Evolutionary conservation across 2,888 invertebrate species (phyloP).

Genomic region (Trissolcus japonicus): DNA sequence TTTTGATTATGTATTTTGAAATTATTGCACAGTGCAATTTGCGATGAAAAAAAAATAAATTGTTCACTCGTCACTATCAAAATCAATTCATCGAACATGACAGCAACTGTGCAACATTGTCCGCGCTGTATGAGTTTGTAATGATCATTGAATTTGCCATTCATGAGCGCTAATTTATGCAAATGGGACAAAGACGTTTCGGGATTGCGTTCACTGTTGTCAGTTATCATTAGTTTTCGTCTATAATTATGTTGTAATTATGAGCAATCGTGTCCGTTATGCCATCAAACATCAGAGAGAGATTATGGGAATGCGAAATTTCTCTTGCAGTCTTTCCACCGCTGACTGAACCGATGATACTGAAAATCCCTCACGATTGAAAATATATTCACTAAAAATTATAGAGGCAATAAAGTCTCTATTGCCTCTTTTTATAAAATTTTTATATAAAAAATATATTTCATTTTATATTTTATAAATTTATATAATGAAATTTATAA

Average conservation of each 20-base stretch:
- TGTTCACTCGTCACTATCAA: background rate
- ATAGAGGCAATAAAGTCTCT: too few species aligned
- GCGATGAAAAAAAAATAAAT: too few species aligned
- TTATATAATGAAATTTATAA: too few species aligned
- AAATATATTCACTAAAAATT: too few species aligned
- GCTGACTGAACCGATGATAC: background rate
- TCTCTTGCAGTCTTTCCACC: background rate
- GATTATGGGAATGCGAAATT: background rate
- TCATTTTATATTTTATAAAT: too few species aligned
- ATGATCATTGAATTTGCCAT: slow-evolving; percentile 24
- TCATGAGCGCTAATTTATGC: slow-evolving; percentile 9
- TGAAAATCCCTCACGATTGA: too few species aligned
- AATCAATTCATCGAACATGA: slow-evolving; percentile 10
- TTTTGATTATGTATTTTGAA: too few species aligned
- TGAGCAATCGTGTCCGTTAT: too few species aligned
- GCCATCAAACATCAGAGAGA: too few species aligned
- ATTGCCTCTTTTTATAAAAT: too few species aligned
- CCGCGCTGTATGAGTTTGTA: slow-evolving; percentile 12
- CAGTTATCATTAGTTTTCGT: slow-evolving; percentile 3
- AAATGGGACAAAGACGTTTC: slow-evolving; percentile 22
- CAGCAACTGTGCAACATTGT: slow-evolving; percentile 18
- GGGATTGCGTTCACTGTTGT: slow-evolving; percentile 23
- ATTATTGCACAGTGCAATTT: too few species aligned
- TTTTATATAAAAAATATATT: too few species aligned
- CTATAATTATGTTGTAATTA: background rate